Base-by-base conservation (phyloP, 2,888 invertebrate genomes). In the Phrixothrix hirtus region DNA sequence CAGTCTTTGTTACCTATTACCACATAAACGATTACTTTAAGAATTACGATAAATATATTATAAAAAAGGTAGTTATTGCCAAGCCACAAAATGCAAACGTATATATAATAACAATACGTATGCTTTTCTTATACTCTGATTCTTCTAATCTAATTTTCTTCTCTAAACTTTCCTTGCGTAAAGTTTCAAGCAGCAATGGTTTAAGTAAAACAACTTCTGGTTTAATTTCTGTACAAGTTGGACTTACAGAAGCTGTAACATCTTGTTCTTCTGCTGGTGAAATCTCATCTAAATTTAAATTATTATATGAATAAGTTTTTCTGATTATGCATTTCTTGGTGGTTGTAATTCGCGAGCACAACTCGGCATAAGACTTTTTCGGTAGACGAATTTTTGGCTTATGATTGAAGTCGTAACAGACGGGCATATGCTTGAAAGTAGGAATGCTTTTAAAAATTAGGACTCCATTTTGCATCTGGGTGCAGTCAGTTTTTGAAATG, bases 51-150 rank as follows among this genome's bases (percentile, higher is more conserved):
- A 81, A 79, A 69, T 81, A 81, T 59, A 81, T 77, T 58, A 80
- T 73, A 65, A 81, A 81, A 73, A 81, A 81, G 27, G 81, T 79
- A 48, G 79, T 73, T 55, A 79, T 75, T 36, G 78, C 76, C 62
- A 81, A 68, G 50, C 78, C 71, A 60, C 81, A 76, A 64, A 82
- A 81, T 29, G 79, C 78, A 44, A 80, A 71, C 21, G 81, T 81
- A 66, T 83, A 79, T 52, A 81, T 78, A 61, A 85, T 79, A 65
- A 84, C 75, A 58, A 81, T 76, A 66, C 76, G 75, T 13, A 78
- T 73, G 55, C 81, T 76, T 63, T 79, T 79, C 27, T 77, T 74
- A 55, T 78, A 76, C 59, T 80, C 79, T 5, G 71, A 68, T 50
- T 71, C 65, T 48, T 65, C 69, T 51, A 69, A 51, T 30, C 66